phyloP scores from a whole-genome alignment of 1,140 invertebrate genomes.

The Scaptomyza pallida region DNA sequence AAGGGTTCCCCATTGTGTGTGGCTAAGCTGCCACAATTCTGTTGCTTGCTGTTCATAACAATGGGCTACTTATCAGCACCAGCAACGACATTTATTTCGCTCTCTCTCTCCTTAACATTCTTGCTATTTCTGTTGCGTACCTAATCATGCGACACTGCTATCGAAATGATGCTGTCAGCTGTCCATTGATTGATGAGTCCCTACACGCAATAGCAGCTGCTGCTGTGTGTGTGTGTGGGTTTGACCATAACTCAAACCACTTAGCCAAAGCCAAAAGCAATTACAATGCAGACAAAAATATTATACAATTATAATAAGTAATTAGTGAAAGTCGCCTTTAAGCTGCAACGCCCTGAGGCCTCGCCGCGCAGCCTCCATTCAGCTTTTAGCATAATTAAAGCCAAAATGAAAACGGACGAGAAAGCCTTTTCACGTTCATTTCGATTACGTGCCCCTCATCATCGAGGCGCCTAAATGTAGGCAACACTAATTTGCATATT shows the following conservation, averaged over 20 bases:
- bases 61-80: slow-evolving; percentile 25
- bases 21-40: slow-evolving; percentile 5
- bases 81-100: slow-evolving; percentile 5
- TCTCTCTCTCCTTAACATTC: not conserved
- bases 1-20: not conserved
- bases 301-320: slow-evolving; percentile 63
- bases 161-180: slow-evolving; percentile 28
- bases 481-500: slow-evolving; percentile 71
- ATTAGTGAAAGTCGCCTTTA: slow-evolving; percentile 68
- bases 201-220: slow-evolving; percentile 8
- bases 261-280: not conserved
- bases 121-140: not conserved
- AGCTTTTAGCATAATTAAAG: slow-evolving; percentile 67
- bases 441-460: slow-evolving; percentile 56
- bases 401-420: slow-evolving; percentile 44
- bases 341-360: slow-evolving; percentile 1
- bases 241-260: slow-evolving; percentile 2
- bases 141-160: slow-evolving; percentile 5
- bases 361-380: not conserved
- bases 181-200: slow-evolving; percentile 37
- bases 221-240: too few relatives aligned
- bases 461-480: slow-evolving; percentile 42
- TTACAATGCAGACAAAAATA: slow-evolving; percentile 33
- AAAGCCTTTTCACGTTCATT: slow-evolving; percentile 50
- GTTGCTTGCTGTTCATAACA: slow-evolving; percentile 15